A percentile compares a stretch with the other conserved stretches of the same genome.
These are phyloP conservation scores for Podarcis siculus DNA, from an alignment of 2,797 vertebrate genomes.

Conservation along the genomic window DNA sequence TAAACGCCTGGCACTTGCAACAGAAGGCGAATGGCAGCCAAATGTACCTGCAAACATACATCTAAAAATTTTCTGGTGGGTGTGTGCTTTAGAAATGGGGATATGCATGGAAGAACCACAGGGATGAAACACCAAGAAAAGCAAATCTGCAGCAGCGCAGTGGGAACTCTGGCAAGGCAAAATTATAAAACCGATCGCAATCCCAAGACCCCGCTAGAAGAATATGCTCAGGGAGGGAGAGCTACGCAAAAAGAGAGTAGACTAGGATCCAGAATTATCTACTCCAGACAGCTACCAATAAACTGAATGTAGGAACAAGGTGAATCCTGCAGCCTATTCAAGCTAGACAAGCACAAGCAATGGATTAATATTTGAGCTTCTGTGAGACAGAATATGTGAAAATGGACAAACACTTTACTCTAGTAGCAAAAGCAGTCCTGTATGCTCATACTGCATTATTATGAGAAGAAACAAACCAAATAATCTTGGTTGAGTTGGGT, in stretches of 20 bases:
- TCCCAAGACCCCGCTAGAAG: fast-evolving
- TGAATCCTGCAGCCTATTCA: conserved; percentile 36
- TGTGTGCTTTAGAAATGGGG: conserved; percentile 20
- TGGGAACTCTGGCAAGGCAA: not conserved
- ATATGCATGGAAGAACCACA: not conserved
- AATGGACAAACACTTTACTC: conserved; percentile 43
- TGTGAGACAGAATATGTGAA: conserved; percentile 30
- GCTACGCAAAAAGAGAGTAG: conserved; percentile 21
- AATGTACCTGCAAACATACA: conserved; percentile 1
- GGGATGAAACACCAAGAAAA: conserved; percentile 34
- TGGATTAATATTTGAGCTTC: conserved; percentile 17
- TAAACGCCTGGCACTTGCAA: conserved; percentile 7
- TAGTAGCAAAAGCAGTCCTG: conserved; percentile 77
- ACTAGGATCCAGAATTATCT: conserved; percentile 7
- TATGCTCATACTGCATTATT: conserved; percentile 42
- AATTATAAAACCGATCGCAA: conserved; percentile 6
- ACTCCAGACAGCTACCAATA: conserved; percentile 21
- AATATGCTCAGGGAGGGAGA: not conserved
- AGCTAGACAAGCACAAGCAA: not conserved
- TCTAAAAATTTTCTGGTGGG: not conserved
- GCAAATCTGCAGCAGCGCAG: not conserved
- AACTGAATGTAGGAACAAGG: conserved; percentile 19
- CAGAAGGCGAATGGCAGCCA: conserved; percentile 19
- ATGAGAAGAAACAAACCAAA: conserved; percentile 15
- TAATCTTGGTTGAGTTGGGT: conserved; percentile 8